A percentile compares a stretch with the other conserved stretches of the same genome.
These are phyloP conservation scores for Hipparchia sbordonii DNA, from an alignment of 2,888 invertebrate genomes.

Conservation along the genomic window DNA sequence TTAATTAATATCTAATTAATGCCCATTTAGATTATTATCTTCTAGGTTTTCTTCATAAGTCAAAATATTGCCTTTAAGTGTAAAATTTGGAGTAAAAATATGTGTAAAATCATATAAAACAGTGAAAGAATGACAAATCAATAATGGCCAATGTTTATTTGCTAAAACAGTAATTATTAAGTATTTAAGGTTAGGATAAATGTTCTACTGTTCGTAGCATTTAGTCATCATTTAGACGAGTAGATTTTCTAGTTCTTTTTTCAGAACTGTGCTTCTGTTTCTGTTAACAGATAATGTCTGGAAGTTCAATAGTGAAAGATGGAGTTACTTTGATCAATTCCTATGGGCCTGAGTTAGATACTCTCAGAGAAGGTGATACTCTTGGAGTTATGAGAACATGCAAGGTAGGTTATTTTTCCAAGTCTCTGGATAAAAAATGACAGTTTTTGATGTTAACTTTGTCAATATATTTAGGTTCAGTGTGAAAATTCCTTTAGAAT, in stretches of 20 bases:
- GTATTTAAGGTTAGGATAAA: background rate
- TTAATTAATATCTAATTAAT: too few relatives aligned
- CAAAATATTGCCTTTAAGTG: too few relatives aligned
- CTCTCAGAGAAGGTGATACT: constrained; percentile 90
- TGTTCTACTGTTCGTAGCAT: background rate
- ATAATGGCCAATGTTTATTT: too few relatives aligned
- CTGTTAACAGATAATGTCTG: constrained; percentile 88
- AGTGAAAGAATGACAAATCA: too few relatives aligned
- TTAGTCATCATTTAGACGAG: background rate
- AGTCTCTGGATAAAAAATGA: too few relatives aligned
- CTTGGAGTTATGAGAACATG: constrained; percentile 93
- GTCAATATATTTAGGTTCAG: too few relatives aligned
- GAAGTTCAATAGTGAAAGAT: constrained; percentile 92
- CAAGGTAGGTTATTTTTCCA: constrained; percentile 74
- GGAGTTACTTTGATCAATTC: constrained; percentile 91
- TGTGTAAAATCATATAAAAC: too few relatives aligned
- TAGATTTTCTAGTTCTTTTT: background rate
- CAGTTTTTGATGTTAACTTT: too few relatives aligned
- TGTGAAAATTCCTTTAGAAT: too few relatives aligned
- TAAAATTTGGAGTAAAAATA: too few relatives aligned
- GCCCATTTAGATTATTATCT: background rate
- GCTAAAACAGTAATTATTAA: too few relatives aligned
- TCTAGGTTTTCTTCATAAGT: too few relatives aligned
- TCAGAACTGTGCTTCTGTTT: constrained; percentile 4
- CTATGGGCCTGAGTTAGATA: constrained; percentile 93